Evolutionary conservation across 2,113 vertebrate species (phyloP).

Genomic region (Zosterops lateralis): DNA sequence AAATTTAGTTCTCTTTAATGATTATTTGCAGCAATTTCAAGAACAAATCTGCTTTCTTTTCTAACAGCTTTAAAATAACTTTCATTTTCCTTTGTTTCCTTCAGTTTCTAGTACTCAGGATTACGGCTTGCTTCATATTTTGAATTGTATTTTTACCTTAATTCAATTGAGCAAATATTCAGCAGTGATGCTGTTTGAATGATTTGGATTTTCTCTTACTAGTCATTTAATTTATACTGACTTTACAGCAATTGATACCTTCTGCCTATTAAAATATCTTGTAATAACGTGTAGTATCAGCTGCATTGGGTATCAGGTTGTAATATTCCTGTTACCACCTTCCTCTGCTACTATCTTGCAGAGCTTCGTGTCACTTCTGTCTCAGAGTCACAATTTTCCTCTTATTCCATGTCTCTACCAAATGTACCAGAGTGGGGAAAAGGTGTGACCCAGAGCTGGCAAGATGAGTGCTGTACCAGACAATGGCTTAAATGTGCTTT

Average conservation of each 20-base stretch:
- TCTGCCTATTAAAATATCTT: background rate
- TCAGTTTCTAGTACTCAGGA: background rate
- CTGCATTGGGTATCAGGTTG: background rate
- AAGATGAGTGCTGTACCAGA: background rate
- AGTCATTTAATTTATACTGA: background rate
- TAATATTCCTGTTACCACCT: background rate
- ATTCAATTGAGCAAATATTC: background rate
- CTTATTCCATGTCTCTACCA: background rate
- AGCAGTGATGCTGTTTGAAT: background rate
- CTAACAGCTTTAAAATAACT: background rate
- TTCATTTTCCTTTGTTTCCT: background rate
- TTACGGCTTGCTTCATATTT: background rate
- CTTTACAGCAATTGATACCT: background rate
- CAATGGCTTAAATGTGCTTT: background rate
- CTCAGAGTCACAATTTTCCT: background rate
- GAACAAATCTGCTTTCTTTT: background rate
- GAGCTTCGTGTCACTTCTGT: background rate
- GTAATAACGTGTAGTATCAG: background rate
- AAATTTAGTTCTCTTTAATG: background rate
- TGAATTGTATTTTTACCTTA: background rate
- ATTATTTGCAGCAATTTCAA: background rate
- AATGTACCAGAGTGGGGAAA: background rate
- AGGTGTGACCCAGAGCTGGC: background rate
- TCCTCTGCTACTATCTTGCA: rapidly evolving
- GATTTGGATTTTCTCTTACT: background rate